Percentiles rank a stretch among this genome's conserved stretches.
phyloP scores from a whole-genome alignment of 2,797 vertebrate species.

The Ibycter americanus region DNA sequence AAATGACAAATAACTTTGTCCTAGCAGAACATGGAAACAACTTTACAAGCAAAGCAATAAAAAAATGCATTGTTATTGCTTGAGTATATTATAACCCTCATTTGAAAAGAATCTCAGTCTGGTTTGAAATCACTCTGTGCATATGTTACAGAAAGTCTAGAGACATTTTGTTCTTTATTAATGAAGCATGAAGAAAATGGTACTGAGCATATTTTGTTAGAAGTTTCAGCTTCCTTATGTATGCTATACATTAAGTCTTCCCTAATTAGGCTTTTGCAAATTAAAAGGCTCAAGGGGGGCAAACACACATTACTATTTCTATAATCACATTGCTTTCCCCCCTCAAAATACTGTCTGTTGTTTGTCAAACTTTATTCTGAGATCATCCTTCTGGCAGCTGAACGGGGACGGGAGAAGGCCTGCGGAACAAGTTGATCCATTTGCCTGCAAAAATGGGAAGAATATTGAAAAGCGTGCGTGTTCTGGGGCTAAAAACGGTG shows the following conservation, averaged over 20 bases:
- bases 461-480: background rate
- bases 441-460: background rate
- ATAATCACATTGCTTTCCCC: background rate
- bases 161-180: constrained; percentile 68
- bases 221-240: background rate
- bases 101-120: constrained; percentile 43
- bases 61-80: constrained; percentile 43
- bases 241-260: background rate
- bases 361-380: background rate
- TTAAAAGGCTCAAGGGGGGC: background rate
- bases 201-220: background rate
- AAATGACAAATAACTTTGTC: constrained; percentile 60
- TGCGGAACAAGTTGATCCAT: background rate
- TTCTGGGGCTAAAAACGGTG: background rate
- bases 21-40: constrained; percentile 13
- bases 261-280: constrained; percentile 33
- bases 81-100: constrained; percentile 40
- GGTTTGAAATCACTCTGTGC: constrained; percentile 49
- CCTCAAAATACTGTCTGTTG: background rate
- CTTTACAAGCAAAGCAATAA: constrained; percentile 44
- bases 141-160: constrained; percentile 52
- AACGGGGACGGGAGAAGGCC: background rate
- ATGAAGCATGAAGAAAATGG: constrained; percentile 47
- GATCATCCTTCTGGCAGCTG: background rate
- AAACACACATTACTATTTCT: background rate